These are phyloP conservation scores for Harpalus rubripes DNA, from an alignment of 2,888 invertebrate genomes.

Conservation along the genomic window DNA sequence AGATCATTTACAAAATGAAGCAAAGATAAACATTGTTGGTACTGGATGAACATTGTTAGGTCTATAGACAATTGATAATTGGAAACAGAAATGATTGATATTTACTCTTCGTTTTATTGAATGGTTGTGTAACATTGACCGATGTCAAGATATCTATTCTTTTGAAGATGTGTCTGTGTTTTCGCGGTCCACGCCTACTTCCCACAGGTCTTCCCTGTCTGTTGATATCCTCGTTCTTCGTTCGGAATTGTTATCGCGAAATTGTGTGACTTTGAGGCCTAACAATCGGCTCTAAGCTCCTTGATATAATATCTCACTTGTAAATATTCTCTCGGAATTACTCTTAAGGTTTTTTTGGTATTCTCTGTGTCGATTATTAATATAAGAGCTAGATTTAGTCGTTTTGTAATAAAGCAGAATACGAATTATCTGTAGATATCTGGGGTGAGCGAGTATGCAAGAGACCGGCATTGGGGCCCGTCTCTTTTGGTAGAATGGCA, in stretches of 20 bases:
- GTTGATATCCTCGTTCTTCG: conserved; percentile 55
- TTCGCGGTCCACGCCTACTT: background rate
- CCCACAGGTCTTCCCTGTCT: conserved; percentile 62
- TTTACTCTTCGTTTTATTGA: no score
- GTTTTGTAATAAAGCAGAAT: conserved; percentile 65
- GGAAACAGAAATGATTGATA: no score
- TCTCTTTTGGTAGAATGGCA: conserved; percentile 57
- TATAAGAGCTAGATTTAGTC: conserved; percentile 65
- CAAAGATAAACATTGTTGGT: no score
- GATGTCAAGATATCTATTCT: no score
- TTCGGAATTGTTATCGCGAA: conserved; percentile 67
- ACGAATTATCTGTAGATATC: conserved; percentile 67
- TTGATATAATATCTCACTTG: conserved; percentile 68
- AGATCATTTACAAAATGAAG: no score
- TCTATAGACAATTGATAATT: no score
- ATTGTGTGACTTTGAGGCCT: conserved; percentile 60
- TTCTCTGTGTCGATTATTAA: conserved; percentile 67
- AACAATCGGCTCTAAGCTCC: conserved; percentile 64
- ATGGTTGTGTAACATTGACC: no score
- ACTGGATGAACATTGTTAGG: no score
- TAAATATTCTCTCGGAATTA: conserved; percentile 70
- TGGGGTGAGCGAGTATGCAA: conserved; percentile 56
- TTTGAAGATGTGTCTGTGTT: background rate
- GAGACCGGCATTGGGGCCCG: conserved; percentile 3
- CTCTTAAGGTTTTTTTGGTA: conserved; percentile 64